Percentiles rank a stretch among this genome's conserved stretches.
Evolutionary conservation across 1,140 invertebrate species (phyloP).

Genomic region (Pissodes strobi): DNA sequence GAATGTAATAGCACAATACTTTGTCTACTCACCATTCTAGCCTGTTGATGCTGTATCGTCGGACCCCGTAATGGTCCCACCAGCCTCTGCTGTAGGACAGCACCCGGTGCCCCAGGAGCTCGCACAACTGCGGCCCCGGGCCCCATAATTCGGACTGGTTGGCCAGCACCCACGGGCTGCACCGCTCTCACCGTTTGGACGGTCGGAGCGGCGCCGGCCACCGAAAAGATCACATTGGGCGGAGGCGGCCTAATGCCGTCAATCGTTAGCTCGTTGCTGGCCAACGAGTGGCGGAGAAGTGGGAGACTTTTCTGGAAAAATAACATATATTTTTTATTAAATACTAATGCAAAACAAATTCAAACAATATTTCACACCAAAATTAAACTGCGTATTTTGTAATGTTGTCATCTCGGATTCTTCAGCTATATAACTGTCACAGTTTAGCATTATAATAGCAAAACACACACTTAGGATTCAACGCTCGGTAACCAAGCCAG

Average conservation of each 20-base stretch:
- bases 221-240: conserved; percentile 64
- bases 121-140: conserved; percentile 57
- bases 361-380: not conserved
- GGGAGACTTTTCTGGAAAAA: conserved; percentile 89
- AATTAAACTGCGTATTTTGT: too few relatives aligned
- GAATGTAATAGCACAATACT: too few relatives aligned
- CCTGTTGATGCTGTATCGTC: conserved; percentile 45
- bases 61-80: conserved; percentile 51
- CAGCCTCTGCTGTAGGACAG: conserved; percentile 58
- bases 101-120: conserved; percentile 57
- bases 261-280: conserved; percentile 90
- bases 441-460: too few relatives aligned
- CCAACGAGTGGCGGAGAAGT: conserved; percentile 85
- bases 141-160: conserved; percentile 63
- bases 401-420: too few relatives aligned
- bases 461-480: too few relatives aligned
- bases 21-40: conserved; percentile 49
- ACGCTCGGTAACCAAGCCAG: too few relatives aligned
- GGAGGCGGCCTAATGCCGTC: conserved; percentile 92
- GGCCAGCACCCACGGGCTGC: conserved; percentile 41
- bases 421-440: too few relatives aligned
- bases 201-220: conserved; percentile 56
- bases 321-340: conserved; percentile 1
- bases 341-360: not conserved
- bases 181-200: conserved; percentile 55